Percentiles rank a stretch among this genome's conserved stretches.
Evolutionary conservation across 1,140 invertebrate genomes (phyloP).

Genomic region (Calycopis cecrops): DNA sequence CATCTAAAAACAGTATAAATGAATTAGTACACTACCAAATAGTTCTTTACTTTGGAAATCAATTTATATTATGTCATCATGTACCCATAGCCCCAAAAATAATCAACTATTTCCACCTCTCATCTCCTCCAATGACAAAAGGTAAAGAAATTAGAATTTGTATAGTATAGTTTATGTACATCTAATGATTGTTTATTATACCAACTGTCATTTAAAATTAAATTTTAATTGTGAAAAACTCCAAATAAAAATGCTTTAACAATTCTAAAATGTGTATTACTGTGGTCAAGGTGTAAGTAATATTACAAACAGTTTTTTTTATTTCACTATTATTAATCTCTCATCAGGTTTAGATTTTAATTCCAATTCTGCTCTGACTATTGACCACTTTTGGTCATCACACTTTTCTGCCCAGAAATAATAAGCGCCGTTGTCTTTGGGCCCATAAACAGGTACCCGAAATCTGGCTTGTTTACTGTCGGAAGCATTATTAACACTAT

Average conservation of each 20-base stretch:
- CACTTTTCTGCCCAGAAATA: conserved; percentile 73
- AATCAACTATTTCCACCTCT: background rate
- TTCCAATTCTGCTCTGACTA: conserved; percentile 74
- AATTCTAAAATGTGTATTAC: conserved; percentile 4
- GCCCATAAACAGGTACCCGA: conserved; percentile 77
- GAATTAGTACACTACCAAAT: no score
- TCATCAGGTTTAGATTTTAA: conserved; percentile 69
- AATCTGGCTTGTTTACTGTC: conserved; percentile 74
- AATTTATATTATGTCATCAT: no score
- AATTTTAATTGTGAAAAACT: background rate
- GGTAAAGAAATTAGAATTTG: no score
- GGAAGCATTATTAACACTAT: conserved; percentile 73
- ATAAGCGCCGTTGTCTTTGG: conserved; percentile 76
- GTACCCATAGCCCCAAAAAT: no score
- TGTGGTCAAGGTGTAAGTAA: conserved; percentile 6
- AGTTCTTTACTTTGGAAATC: no score
- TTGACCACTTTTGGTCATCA: conserved; percentile 58
- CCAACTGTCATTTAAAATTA: background rate
- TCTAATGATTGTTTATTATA: conserved; percentile 11
- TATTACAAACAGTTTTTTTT: conserved; percentile 19
- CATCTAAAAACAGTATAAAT: conserved; percentile 20
- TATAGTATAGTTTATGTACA: no score
- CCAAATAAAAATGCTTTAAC: conserved; percentile 14
- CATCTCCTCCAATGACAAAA: no score
- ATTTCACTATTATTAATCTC: conserved; percentile 63